phyloP scores from a whole-genome alignment of 2,888 invertebrate genomes.

The Gryllus longicercus region DNA sequence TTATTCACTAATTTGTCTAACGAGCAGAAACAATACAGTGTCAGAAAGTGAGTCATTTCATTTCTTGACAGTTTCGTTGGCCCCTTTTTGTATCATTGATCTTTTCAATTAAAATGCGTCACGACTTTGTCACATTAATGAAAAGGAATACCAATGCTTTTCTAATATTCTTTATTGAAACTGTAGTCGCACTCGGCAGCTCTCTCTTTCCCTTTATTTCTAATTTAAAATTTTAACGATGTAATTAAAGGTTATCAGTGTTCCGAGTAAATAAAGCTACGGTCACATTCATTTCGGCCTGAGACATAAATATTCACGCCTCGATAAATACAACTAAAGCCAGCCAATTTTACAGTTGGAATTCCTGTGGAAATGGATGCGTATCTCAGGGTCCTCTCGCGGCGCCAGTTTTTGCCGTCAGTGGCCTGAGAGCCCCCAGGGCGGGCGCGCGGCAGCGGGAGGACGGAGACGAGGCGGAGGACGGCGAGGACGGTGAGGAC shows the following conservation, averaged over 20 bases:
- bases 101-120: too few species aligned
- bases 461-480: not conserved
- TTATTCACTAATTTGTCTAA: too few species aligned
- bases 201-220: too few species aligned
- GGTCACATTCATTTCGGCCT: not conserved
- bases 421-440: not conserved
- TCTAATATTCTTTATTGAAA: too few species aligned
- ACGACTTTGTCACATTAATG: too few species aligned
- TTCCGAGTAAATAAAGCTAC: not conserved
- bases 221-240: not conserved
- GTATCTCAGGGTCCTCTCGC: not conserved
- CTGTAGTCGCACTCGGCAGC: too few species aligned
- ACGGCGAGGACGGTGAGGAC: not conserved
- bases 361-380: slow-evolving; percentile 6
- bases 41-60: too few species aligned
- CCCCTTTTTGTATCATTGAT: too few species aligned
- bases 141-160: too few species aligned
- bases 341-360: not conserved
- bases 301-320: not conserved
- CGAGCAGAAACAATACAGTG: too few species aligned
- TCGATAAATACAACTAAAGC: not conserved
- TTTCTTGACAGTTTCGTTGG: too few species aligned
- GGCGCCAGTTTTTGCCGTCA: not conserved
- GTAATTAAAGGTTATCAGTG: not conserved
- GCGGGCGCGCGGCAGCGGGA: not conserved